Evolutionary conservation across 2,113 vertebrate species (phyloP).

Genomic region (Orycteropus afer): DNA sequence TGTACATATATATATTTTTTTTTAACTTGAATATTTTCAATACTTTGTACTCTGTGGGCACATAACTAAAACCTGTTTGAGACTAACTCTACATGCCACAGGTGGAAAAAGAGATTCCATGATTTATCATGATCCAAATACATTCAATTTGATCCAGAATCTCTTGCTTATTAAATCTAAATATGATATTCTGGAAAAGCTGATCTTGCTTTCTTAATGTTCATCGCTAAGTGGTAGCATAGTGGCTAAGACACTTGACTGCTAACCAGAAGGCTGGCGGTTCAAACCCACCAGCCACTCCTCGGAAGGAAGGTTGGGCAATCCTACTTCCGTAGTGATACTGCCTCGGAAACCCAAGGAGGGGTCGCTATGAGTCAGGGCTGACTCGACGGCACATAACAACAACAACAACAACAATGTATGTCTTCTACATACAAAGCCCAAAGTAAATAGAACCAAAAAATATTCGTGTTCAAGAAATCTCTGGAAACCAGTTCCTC

Average conservation of each 20-base stretch:
- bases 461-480: conserved; percentile 67
- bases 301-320: too few relatives aligned
- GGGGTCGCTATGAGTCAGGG: too few relatives aligned
- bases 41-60: not conserved
- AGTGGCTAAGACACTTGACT: too few relatives aligned
- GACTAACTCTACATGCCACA: not conserved
- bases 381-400: too few relatives aligned
- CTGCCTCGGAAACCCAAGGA: too few relatives aligned
- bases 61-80: not conserved
- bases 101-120: conserved; percentile 2
- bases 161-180: conserved; percentile 1
- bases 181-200: not conserved
- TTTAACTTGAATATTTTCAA: not conserved
- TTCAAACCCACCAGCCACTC: too few relatives aligned
- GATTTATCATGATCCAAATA: not conserved
- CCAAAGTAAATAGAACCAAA: conserved; percentile 76
- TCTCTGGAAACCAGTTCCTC: conserved; percentile 77
- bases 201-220: not conserved
- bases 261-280: too few relatives aligned
- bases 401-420: too few relatives aligned
- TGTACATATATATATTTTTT: not conserved
- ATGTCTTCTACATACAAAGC: conserved; percentile 47
- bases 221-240: conserved; percentile 27
- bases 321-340: too few relatives aligned
- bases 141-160: not conserved